Evolutionary conservation across 1,140 invertebrate species (phyloP).

Genomic region (Eumaeus atala): DNA sequence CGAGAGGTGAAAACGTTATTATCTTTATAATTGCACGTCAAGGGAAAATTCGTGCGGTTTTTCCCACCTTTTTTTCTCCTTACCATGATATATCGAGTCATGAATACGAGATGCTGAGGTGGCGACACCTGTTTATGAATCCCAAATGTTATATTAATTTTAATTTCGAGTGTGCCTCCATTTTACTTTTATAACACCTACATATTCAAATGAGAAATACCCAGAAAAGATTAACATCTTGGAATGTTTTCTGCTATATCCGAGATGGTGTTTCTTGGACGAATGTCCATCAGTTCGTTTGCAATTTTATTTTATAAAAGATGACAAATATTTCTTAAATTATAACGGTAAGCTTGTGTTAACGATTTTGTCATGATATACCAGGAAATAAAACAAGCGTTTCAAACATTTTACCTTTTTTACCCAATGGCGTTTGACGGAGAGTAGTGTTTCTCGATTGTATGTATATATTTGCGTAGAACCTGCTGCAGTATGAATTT

Average conservation of each 20-base stretch:
- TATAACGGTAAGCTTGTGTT: too few relatives aligned
- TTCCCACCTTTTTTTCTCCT: constrained; percentile 34
- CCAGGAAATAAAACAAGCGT: too few relatives aligned
- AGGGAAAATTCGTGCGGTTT: constrained; percentile 33
- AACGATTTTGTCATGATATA: too few relatives aligned
- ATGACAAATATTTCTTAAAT: not conserved
- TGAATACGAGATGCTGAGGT: constrained; percentile 56
- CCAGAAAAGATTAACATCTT: constrained; percentile 7
- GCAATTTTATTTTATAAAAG: not conserved
- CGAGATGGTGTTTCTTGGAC: constrained; percentile 3
- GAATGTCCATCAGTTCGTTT: not conserved
- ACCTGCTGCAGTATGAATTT: too few relatives aligned
- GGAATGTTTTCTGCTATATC: not conserved
- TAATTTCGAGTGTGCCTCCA: not conserved
- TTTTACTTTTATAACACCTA: constrained; percentile 1
- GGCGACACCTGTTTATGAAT: constrained; percentile 62
- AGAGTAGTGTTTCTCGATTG: too few relatives aligned
- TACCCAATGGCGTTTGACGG: too few relatives aligned
- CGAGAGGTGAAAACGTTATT: constrained; percentile 65
- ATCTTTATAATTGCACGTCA: constrained; percentile 72
- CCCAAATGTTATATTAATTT: constrained; percentile 29
- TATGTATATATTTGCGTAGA: too few relatives aligned
- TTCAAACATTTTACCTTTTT: too few relatives aligned
- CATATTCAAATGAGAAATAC: constrained; percentile 9
- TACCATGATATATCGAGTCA: constrained; percentile 60